Evolutionary conservation across 1,140 invertebrate species (phyloP).

Genomic region (Drosophila obscura): DNA sequence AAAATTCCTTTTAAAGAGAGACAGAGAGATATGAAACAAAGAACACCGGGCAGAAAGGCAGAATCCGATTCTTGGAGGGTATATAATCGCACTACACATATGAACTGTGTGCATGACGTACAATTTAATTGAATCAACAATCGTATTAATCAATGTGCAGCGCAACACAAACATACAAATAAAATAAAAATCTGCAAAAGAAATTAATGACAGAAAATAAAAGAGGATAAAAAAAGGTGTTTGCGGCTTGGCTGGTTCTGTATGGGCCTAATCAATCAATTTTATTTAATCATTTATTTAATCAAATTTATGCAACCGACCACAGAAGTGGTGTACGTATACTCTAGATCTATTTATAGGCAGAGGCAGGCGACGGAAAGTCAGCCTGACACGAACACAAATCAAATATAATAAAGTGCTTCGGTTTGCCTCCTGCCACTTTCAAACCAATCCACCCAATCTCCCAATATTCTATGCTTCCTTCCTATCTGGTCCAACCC

Average conservation of each 20-base stretch:
- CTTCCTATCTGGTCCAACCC: too few relatives aligned
- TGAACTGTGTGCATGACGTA: constrained; percentile 14
- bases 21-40: too few relatives aligned
- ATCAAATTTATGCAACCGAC: constrained; percentile 65
- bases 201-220: constrained; percentile 36
- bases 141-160: constrained; percentile 62
- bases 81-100: constrained; percentile 27
- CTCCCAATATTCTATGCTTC: neutral
- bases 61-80: neutral
- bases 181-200: constrained; percentile 10
- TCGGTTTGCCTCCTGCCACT: constrained; percentile 6
- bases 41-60: too few relatives aligned
- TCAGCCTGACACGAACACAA: constrained; percentile 32
- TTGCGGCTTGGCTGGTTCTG: constrained; percentile 12
- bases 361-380: constrained; percentile 10
- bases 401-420: constrained; percentile 55
- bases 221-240: constrained; percentile 9
- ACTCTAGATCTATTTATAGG: neutral
- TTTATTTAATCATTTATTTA: constrained; percentile 74
- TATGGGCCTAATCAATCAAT: constrained; percentile 54
- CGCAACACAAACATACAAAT: constrained; percentile 13
- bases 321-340: neutral
- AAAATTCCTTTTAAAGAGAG: too few relatives aligned
- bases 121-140: constrained; percentile 56
- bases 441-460: constrained; percentile 1